Conservation (phyloP, 2,888 invertebrate species). For the Portevinia maculata region DNA sequence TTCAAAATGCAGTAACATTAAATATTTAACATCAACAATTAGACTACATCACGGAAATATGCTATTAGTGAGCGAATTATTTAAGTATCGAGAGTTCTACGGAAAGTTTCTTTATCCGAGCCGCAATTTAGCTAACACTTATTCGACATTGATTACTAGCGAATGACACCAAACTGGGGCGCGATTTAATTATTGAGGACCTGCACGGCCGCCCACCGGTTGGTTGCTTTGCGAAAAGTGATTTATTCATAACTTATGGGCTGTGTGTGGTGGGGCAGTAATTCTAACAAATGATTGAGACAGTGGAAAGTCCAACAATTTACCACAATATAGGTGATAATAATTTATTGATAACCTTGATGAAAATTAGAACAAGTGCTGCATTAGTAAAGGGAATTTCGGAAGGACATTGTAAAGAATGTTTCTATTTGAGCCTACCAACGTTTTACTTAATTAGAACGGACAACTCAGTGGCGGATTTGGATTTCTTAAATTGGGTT, state of each 20-base stretch:
- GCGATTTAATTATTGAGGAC: conserved; percentile 56
- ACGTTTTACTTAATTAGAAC: no score
- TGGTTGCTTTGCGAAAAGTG: conserved; percentile 12
- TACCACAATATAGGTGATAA: conserved; percentile 38
- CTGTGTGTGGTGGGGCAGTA: not conserved
- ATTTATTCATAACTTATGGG: conserved; percentile 18
- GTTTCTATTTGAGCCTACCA: no score
- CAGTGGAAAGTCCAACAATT: conserved; percentile 47
- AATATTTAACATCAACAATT: conserved; percentile 72
- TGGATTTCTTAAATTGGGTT: no score
- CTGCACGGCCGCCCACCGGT: not conserved
- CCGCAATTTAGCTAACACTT: conserved; percentile 64
- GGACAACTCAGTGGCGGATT: no score
- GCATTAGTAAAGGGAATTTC: conserved; percentile 1
- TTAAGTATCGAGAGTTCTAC: conserved; percentile 20
- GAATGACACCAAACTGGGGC: conserved; percentile 64
- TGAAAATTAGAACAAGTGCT: conserved; percentile 34
- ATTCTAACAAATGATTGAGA: conserved; percentile 15
- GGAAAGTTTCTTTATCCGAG: not conserved
- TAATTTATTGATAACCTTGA: conserved; percentile 45
- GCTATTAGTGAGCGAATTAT: conserved; percentile 71
- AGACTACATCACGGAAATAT: conserved; percentile 71
- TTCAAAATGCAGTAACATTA: conserved; percentile 70
- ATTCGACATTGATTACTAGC: conserved; percentile 64
- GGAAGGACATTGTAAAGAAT: no score